Base-by-base conservation (phyloP, 1,140 invertebrate genomes). In the Cecropterus lyciades region DNA sequence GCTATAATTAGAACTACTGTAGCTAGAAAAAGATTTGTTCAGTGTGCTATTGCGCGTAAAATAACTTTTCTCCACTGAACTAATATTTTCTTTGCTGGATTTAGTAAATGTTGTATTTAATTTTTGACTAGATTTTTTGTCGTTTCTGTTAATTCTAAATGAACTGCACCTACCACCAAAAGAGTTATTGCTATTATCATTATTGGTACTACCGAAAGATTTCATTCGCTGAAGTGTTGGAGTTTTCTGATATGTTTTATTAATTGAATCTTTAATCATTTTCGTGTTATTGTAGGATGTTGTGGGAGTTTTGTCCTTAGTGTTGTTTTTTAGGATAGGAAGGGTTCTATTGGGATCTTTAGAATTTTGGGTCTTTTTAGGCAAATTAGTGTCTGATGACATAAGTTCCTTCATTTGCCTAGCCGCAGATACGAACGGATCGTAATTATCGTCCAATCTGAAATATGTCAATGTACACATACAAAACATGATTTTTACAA, bases 401-500 rank as follows among this genome's bases (percentile, higher is more conserved):
- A 93, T 92, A 37, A 93, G 80, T 75, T 93, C 90, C 69, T 92
- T 91, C 90, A 93, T 92, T 82, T 93, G 92, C 66, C 86, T 89
- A 80, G 91, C 91, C 37, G 92, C 92, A 68, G 87, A 92, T 69
- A 80, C 82, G 71, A 91, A 93, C 40, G 92, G 92, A 67, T 92
- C 91, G 67, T 92, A 92, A 67, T 76, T 83, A 62, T 92, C 91
- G 65, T 92, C 86, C 64, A 87, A 70, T 71, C 91, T 92, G 88
- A 72, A 91, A 92, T 69, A 75, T 33, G 9, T 33, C 3, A 33
- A 33, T 33, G 1, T 33, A 8, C 30, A 33, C 3, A 33, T 33
- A 33, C 6, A 33, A 10, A 33, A 3, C 30, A 10, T 33, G 30
- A 33, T 4, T 33, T 33, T 33, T 33, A 33, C 2, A 33, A 33